phyloP scores from a whole-genome alignment of 2,113 vertebrate species.

The Chelonoidis abingdonii region DNA sequence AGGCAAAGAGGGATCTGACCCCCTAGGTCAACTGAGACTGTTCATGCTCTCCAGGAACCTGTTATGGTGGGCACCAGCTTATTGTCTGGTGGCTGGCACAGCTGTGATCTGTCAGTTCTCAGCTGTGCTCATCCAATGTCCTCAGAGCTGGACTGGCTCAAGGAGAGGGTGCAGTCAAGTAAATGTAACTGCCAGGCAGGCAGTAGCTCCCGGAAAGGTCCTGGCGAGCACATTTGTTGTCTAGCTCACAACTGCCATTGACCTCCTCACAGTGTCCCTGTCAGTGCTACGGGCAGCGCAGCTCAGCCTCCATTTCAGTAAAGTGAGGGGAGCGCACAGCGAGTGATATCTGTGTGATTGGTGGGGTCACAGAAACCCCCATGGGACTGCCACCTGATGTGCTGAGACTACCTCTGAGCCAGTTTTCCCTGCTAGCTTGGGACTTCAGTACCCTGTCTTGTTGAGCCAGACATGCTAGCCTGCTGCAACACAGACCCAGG shows the following conservation, averaged over 20 bases:
- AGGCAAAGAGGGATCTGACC: not conserved
- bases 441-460: too few species aligned
- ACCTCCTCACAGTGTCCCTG: not conserved
- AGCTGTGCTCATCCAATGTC: not conserved
- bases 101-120: not conserved
- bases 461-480: too few species aligned
- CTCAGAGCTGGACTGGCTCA: not conserved
- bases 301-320: not conserved
- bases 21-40: not conserved
- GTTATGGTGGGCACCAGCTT: not conserved
- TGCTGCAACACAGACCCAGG: too few species aligned
- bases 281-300: not conserved
- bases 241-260: not conserved
- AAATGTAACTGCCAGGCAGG: not conserved
- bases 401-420: too few species aligned
- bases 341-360: not conserved
- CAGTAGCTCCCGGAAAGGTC: not conserved
- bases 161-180: not conserved
- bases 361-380: too few species aligned
- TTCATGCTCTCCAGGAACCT: fast-evolving
- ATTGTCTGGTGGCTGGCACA: too few species aligned
- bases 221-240: not conserved
- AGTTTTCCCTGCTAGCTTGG: too few species aligned
- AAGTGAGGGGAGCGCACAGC: not conserved
- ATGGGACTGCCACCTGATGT: too few species aligned